Evolutionary conservation across 2,888 invertebrate genomes (phyloP).

Genomic region (Eulithis testata): DNA sequence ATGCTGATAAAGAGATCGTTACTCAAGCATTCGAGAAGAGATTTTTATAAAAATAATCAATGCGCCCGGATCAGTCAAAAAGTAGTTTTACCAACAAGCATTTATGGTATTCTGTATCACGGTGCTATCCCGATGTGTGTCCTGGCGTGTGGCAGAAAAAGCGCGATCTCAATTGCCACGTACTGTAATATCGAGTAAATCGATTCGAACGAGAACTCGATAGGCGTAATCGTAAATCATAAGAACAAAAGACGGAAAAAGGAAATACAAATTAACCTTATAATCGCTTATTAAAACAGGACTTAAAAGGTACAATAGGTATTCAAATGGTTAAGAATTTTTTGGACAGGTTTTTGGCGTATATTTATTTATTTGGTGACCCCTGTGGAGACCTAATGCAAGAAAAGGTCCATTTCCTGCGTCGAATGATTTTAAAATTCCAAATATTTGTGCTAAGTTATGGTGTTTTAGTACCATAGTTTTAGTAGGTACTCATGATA

Average conservation of each 20-base stretch:
- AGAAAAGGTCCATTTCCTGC: too few species aligned
- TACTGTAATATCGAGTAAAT: conserved; percentile 49
- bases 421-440: too few species aligned
- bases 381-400: too few species aligned
- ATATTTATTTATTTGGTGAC: not conserved
- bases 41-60: too few species aligned
- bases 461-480: too few species aligned
- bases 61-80: too few species aligned
- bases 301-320: conserved; percentile 35
- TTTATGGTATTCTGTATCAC: too few species aligned
- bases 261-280: conserved; percentile 80
- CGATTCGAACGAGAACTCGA: conserved; percentile 64
- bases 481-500: not conserved
- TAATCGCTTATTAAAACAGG: conserved; percentile 68
- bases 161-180: conserved; percentile 1
- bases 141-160: conserved; percentile 20
- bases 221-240: conserved; percentile 75
- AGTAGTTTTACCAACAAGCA: too few species aligned
- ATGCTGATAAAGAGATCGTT: too few species aligned
- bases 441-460: too few species aligned
- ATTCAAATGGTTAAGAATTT: conserved; percentile 4
- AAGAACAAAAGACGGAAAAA: conserved; percentile 80
- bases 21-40: too few species aligned
- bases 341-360: not conserved
- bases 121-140: not conserved